Conservation (phyloP, 2,888 invertebrate species). For the Machimus atricapillus region DNA sequence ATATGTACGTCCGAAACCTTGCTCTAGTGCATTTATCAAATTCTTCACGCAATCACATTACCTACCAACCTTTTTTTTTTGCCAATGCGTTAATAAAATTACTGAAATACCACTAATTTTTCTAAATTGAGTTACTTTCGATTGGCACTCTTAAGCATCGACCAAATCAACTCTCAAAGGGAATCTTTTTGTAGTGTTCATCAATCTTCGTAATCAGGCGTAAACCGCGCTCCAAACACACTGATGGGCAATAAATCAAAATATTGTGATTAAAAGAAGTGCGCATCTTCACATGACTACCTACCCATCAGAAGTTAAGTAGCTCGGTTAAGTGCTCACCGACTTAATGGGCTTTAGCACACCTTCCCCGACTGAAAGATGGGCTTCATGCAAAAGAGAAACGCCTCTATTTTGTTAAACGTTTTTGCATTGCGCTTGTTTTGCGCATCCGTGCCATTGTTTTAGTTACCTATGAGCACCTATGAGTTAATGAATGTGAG, state of each 20-base stretch:
- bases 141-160: neutral
- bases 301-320: neutral
- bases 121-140: neutral
- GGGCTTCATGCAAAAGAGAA: neutral
- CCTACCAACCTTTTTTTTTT: neutral
- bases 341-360: neutral
- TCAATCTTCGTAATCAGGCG: neutral
- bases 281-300: neutral
- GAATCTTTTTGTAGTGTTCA: neutral
- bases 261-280: neutral
- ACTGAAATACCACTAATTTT: neutral
- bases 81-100: neutral
- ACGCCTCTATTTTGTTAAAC: neutral
- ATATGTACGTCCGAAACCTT: neutral
- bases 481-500: neutral
- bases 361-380: neutral
- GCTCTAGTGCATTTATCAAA: neutral
- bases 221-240: neutral
- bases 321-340: neutral
- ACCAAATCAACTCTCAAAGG: neutral
- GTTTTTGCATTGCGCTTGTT: neutral
- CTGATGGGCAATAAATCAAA: neutral
- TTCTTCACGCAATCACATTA: neutral
- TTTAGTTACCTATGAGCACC: neutral
- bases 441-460: neutral